Evolutionary conservation across 2,797 vertebrate species (phyloP).

Genomic region (Typhlichthys eigenmanni): DNA sequence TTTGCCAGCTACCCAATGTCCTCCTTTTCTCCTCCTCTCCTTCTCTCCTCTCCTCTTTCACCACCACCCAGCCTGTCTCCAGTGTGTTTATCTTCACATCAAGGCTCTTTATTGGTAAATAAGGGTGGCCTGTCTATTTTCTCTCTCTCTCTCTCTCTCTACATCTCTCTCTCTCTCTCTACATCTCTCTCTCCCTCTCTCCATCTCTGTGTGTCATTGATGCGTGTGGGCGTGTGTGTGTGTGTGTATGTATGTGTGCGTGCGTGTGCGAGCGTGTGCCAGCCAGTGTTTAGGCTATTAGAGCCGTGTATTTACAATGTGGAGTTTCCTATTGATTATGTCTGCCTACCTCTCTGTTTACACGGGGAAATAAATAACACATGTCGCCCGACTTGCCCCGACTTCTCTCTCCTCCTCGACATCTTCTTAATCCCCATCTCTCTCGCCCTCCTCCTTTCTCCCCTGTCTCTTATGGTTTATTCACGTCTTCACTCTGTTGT

Average conservation of each 20-base stretch:
- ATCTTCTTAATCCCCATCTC: slow-evolving; percentile 38
- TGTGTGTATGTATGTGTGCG: slow-evolving; percentile 52
- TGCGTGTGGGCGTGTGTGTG: slow-evolving; percentile 76
- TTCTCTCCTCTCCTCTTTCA: slow-evolving; percentile 11
- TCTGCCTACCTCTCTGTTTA: slow-evolving; percentile 94
- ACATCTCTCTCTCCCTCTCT: slow-evolving; percentile 18
- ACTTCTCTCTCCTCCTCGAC: slow-evolving; percentile 45
- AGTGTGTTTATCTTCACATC: slow-evolving; percentile 85
- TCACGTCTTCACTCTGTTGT: slow-evolving; percentile 26
- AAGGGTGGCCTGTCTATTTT: slow-evolving; percentile 61
- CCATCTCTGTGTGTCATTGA: slow-evolving; percentile 49
- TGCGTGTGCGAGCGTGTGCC: slow-evolving; percentile 79
- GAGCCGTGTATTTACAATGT: slow-evolving; percentile 83
- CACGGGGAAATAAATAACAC: slow-evolving; percentile 96
- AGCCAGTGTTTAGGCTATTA: slow-evolving; percentile 91
- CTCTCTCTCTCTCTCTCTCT: slow-evolving; percentile 29
- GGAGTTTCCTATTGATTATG: slow-evolving; percentile 96
- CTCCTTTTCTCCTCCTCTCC: slow-evolving; percentile 18
- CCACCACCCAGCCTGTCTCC: slow-evolving; percentile 74
- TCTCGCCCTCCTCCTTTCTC: slow-evolving; percentile 39
- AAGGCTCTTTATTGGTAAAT: slow-evolving; percentile 82
- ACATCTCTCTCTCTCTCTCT: slow-evolving; percentile 30
- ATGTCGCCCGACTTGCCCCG: slow-evolving; percentile 76
- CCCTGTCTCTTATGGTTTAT: slow-evolving; percentile 40
- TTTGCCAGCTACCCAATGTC: slow-evolving; percentile 4